A percentile compares a stretch with the other conserved stretches of the same genome.
Conservation (phyloP, 2,113 vertebrate species). For the Salvator merianae region DNA sequence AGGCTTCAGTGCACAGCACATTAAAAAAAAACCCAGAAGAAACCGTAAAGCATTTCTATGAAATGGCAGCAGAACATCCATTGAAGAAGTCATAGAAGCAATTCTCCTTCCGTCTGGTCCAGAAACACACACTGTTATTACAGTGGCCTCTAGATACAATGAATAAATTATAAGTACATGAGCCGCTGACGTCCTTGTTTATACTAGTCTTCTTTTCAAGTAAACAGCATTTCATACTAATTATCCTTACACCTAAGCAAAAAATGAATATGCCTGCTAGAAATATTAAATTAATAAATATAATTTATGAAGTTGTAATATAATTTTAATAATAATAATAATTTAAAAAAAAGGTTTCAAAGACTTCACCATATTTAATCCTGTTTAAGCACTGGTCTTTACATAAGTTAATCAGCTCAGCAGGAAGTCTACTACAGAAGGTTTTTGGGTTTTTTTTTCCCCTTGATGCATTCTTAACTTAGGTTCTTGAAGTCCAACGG, state of each 20-base stretch:
- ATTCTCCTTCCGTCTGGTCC: not conserved
- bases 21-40: not conserved
- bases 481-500: conserved; percentile 51
- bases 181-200: not conserved
- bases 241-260: conserved; percentile 60
- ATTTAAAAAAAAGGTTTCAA: conserved; percentile 60
- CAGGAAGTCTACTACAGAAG: conserved; percentile 52
- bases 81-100: not conserved
- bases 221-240: conserved; percentile 36
- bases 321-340: conserved; percentile 27
- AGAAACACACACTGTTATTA: not conserved
- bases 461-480: conserved; percentile 58
- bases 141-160: not conserved
- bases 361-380: conserved; percentile 69
- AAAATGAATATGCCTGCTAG: conserved; percentile 59
- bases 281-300: conserved; percentile 69
- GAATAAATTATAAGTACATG: not conserved
- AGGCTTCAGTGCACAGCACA: not conserved
- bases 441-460: conserved; percentile 60
- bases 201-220: conserved; percentile 43
- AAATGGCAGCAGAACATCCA: not conserved
- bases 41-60: not conserved
- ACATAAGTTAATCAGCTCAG: conserved; percentile 66
- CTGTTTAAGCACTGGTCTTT: conserved; percentile 73
- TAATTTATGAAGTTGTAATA: conserved; percentile 75